Conservation (phyloP, 2,888 invertebrate genomes). For the Ophraella communa region DNA sequence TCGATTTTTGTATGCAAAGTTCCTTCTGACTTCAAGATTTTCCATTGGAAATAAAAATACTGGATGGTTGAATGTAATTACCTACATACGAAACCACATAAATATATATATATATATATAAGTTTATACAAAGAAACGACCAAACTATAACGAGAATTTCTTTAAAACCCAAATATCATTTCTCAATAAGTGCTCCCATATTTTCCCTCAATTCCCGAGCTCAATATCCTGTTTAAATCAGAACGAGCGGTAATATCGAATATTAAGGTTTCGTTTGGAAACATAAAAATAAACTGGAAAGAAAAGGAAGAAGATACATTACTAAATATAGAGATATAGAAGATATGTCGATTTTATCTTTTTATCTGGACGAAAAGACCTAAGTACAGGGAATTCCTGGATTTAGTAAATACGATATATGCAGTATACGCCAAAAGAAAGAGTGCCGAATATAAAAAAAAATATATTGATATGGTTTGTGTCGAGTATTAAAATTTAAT, state of each 20-base stretch:
- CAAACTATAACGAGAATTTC: neutral
- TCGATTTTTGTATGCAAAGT: too few species aligned
- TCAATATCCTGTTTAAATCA: constrained; percentile 24
- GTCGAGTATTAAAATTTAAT: too few species aligned
- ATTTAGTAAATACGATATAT: neutral
- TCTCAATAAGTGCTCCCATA: constrained; percentile 7
- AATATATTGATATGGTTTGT: too few species aligned
- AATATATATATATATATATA: neutral
- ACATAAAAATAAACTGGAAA: constrained; percentile 23
- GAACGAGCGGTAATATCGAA: constrained; percentile 24
- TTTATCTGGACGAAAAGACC: neutral
- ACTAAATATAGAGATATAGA: too few species aligned
- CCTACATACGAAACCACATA: neutral
- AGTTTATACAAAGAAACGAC: neutral
- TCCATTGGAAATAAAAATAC: neutral
- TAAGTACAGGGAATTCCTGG: neutral
- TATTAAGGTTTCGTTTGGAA: constrained; percentile 22
- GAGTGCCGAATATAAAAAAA: too few species aligned
- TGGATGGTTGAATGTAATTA: neutral
- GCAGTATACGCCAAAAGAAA: too few species aligned
- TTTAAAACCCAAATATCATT: constrained; percentile 5
- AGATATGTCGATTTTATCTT: constrained; percentile 13
- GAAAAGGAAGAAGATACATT: constrained; percentile 2
- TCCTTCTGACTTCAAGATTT: neutral
- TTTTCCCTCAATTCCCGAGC: constrained; percentile 19